Conservation (phyloP, 2,113 vertebrate species). For the Eira barbara region DNA sequence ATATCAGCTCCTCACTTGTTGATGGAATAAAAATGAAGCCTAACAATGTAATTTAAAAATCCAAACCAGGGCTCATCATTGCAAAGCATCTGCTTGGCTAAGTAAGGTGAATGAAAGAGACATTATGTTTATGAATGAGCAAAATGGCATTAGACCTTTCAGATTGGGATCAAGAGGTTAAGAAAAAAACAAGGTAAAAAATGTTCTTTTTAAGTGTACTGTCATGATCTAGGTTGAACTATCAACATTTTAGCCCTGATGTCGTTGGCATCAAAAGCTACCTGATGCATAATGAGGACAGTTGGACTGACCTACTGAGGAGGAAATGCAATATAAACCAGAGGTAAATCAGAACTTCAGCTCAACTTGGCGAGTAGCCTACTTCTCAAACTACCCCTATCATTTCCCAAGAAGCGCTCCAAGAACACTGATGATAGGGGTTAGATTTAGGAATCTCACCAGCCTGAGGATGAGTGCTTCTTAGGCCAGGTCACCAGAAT, state of each 20-base stretch:
- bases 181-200: background rate
- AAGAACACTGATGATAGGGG: background rate
- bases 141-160: background rate
- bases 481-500: background rate
- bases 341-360: background rate
- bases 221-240: background rate
- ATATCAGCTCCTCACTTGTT: background rate
- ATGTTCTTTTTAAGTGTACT: background rate
- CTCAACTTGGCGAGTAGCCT: background rate
- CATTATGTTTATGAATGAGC: background rate
- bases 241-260: background rate
- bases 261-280: background rate
- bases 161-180: background rate
- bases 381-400: background rate
- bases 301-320: background rate
- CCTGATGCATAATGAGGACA: slow-evolving; percentile 8
- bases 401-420: background rate
- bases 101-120: background rate
- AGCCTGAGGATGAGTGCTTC: background rate
- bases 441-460: background rate
- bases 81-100: background rate
- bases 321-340: background rate
- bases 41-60: background rate
- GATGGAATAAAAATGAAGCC: background rate
- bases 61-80: background rate